Conservation (phyloP, 2,888 invertebrate species). For the Eledona agricola region DNA sequence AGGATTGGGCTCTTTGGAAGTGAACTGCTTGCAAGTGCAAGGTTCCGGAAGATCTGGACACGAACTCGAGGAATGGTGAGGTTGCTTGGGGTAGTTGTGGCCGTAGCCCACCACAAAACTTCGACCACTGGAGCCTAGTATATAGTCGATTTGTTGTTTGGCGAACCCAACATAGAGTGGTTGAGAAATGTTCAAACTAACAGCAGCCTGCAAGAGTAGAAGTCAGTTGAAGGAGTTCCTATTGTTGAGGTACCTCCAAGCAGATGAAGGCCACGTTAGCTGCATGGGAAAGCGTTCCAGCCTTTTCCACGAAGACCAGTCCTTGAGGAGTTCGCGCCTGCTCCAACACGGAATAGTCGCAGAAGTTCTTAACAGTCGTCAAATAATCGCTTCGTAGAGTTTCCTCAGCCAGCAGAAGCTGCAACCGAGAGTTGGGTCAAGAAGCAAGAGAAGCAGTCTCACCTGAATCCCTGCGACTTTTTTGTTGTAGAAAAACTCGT, state of each 20-base stretch:
- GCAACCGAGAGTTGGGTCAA: constrained; percentile 9
- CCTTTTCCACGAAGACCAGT: constrained; percentile 65
- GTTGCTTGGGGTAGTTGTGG: constrained; percentile 64
- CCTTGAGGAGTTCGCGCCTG: constrained; percentile 66
- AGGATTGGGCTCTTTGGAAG: constrained; percentile 62
- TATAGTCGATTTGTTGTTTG: constrained; percentile 66
- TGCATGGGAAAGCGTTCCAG: constrained; percentile 66
- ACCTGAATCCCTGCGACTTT: constrained; percentile 68
- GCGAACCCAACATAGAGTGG: constrained; percentile 64
- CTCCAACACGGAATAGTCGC: constrained; percentile 63
- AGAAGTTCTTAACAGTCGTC: constrained; percentile 62
- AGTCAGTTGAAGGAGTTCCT: not conserved
- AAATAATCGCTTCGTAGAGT: constrained; percentile 61
- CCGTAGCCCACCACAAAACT: constrained; percentile 69
- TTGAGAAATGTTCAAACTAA: constrained; percentile 51
- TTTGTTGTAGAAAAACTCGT: constrained; percentile 66
- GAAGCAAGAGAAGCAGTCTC: constrained; percentile 12
- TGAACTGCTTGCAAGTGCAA: constrained; percentile 64
- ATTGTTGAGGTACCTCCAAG: constrained; percentile 61
- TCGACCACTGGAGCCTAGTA: constrained; percentile 65
- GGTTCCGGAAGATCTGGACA: constrained; percentile 64
- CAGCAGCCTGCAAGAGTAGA: constrained; percentile 56
- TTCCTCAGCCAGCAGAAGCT: constrained; percentile 64
- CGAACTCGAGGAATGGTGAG: constrained; percentile 66
- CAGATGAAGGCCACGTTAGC: constrained; percentile 67